Evolutionary conservation across 2,113 vertebrate genomes (phyloP).

Genomic region (Anguilla japonica): DNA sequence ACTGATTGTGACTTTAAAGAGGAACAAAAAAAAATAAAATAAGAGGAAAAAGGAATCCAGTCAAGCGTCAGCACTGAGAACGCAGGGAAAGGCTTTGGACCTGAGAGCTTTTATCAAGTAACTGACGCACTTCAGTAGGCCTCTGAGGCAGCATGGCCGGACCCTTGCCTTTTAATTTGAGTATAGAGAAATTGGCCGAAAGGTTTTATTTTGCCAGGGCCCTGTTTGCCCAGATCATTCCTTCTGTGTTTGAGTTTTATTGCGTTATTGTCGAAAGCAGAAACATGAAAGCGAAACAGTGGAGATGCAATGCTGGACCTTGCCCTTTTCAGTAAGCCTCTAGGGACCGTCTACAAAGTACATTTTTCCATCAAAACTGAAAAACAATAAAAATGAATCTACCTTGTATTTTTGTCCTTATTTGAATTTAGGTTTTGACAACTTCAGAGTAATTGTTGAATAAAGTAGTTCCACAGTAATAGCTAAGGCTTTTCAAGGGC

Average conservation of each 20-base stretch:
- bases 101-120: background rate
- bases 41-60: background rate
- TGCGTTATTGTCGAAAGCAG: background rate
- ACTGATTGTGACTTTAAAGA: conserved; percentile 56
- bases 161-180: background rate
- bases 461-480: background rate
- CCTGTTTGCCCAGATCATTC: conserved; percentile 1
- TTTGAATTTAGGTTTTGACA: background rate
- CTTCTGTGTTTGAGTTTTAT: background rate
- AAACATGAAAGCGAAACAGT: conserved; percentile 23
- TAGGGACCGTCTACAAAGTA: conserved; percentile 20
- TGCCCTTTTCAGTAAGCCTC: conserved; percentile 1
- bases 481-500: background rate
- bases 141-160: background rate
- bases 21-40: background rate
- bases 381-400: background rate
- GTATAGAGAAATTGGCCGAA: background rate
- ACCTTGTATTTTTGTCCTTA: background rate
- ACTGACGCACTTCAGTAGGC: background rate
- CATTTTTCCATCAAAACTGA: background rate
- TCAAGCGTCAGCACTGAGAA: conserved; percentile 1
- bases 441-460: background rate
- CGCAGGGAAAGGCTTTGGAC: background rate
- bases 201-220: background rate
- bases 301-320: conserved; percentile 15